Percentiles rank a stretch among this genome's conserved stretches.
phyloP scores from a whole-genome alignment of 2,797 vertebrate genomes.

The Propithecus perrieri region DNA sequence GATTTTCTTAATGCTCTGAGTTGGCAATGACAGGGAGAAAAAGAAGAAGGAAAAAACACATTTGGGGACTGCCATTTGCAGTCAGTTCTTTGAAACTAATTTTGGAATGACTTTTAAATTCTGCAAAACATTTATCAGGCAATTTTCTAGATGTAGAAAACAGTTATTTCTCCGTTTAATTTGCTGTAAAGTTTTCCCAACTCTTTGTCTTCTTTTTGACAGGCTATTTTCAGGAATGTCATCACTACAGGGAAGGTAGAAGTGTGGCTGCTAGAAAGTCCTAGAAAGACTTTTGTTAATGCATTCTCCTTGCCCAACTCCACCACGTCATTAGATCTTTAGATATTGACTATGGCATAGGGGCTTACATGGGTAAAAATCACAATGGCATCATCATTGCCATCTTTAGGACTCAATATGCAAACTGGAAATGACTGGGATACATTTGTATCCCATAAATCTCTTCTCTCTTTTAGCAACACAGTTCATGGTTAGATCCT shows the following conservation, averaged over 20 bases:
- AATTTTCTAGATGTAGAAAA: slow-evolving; percentile 77
- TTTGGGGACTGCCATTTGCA: slow-evolving; percentile 75
- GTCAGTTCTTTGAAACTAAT: slow-evolving; percentile 70
- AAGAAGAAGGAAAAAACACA: slow-evolving; percentile 40
- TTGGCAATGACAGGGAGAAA: slow-evolving; percentile 56
- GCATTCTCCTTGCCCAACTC: not conserved
- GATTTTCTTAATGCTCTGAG: slow-evolving; percentile 63
- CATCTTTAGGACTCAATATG: not conserved
- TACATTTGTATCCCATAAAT: not conserved
- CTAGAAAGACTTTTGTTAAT: slow-evolving; percentile 37
- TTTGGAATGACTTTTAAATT: slow-evolving; percentile 76
- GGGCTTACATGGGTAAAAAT: not conserved
- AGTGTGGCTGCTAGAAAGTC: not conserved
- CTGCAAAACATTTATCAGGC: slow-evolving; percentile 74
- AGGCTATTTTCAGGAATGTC: slow-evolving; percentile 67
- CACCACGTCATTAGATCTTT: not conserved
- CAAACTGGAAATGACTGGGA: not conserved
- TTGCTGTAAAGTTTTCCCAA: slow-evolving; percentile 65
- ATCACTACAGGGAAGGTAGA: not conserved
- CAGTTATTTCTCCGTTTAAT: slow-evolving; percentile 79
- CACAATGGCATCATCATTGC: not conserved
- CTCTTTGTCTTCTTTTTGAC: slow-evolving; percentile 62
- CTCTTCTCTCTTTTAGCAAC: not conserved
- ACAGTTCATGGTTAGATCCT: not conserved
- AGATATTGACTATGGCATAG: not conserved